Base-by-base conservation (phyloP, 2,797 vertebrate genomes). In the Chanos chanos region DNA sequence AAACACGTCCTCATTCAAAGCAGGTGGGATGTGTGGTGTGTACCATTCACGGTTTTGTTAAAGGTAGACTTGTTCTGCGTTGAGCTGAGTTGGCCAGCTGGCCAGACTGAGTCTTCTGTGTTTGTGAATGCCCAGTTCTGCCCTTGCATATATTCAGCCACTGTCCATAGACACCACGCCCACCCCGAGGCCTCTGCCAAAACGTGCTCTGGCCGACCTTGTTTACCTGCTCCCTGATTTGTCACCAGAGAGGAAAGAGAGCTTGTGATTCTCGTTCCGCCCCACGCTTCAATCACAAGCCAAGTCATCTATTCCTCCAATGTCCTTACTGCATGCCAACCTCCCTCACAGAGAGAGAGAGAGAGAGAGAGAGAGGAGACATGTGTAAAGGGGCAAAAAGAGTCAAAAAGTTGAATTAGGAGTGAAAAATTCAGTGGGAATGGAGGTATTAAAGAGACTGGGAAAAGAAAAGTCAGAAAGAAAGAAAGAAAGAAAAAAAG, bases 221-320 rank as follows among this genome's bases (percentile, higher is more conserved):
- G 53, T 57, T 73, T 73, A 66, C 62, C 62, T 50, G 59, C 63
- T 40, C n/a, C 44, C 39, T 49, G 36, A 69, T 69, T 68, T 56
- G 53, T 41, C 60, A 44, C 60, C 45, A 33, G 53, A 63, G 41
- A 61, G 56, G 53, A 55, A n/a, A 58, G 31, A 37, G 47, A 53
- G 53, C 60, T 51, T 33, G 5, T 25, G 19, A 45, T 54, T 54
- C 40, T 28, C 7, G 60, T 39, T 51, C 31, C 43, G 31, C 60
- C 54, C 39, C 60, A 40, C 58, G 60, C 60, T 60, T 21, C 10
- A 10, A 13, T 47, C 33, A 47, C 47, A 10, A 57, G 60, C 66
- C 60, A 69, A 69, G 53, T 45, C 47, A 63, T 58, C 69, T 64
- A 64, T 63, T 63, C 61, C 30, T 51, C 53, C 45, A 58, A 61